These are phyloP conservation scores for Rhabditoides inermis DNA, from an alignment of 2,888 invertebrate genomes.

Conservation along the genomic window DNA sequence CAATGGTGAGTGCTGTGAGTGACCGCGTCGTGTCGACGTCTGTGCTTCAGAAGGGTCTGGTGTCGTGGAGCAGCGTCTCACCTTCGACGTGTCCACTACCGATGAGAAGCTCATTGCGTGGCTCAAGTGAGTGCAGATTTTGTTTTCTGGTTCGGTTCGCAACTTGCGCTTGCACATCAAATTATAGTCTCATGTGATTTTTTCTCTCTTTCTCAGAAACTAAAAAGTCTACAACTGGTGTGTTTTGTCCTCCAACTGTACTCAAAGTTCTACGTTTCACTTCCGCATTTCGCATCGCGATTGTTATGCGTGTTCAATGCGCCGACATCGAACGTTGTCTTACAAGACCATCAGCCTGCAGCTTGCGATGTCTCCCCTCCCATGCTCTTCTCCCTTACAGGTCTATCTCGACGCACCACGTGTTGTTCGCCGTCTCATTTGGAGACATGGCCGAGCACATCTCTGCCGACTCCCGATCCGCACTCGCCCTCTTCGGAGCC, in stretches of 20 bases:
- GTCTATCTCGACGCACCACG: conserved; percentile 10
- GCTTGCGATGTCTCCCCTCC: too few species aligned
- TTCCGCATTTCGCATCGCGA: background rate
- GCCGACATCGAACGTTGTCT: too few species aligned
- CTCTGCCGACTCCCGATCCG: conserved; percentile 20
- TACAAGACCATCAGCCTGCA: too few species aligned
- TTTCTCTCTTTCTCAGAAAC: too few species aligned
- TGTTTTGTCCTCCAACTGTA: background rate
- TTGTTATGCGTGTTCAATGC: too few species aligned
- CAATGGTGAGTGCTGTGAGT: conserved; percentile 2
- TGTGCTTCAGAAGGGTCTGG: background rate
- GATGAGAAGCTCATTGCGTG: conserved; percentile 32
- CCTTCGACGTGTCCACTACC: conserved; percentile 27
- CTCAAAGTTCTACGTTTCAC: background rate
- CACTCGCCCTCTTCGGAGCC: conserved; percentile 23
- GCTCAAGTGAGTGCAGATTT: conserved; percentile 11
- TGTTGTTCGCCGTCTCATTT: conserved; percentile 28
- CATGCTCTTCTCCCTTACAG: too few species aligned
- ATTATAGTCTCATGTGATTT: too few species aligned
- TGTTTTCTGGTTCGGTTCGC: too few species aligned
- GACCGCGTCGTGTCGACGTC: too few species aligned
- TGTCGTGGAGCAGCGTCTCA: conserved; percentile 1
- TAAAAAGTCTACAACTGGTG: background rate
- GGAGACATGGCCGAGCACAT: conserved; percentile 36
- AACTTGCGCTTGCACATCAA: too few species aligned